Evolutionary conservation across 2,113 vertebrate species (phyloP), one percentile per base, ranked within the genome.

Genomic region (Elachura formosa): DNA sequence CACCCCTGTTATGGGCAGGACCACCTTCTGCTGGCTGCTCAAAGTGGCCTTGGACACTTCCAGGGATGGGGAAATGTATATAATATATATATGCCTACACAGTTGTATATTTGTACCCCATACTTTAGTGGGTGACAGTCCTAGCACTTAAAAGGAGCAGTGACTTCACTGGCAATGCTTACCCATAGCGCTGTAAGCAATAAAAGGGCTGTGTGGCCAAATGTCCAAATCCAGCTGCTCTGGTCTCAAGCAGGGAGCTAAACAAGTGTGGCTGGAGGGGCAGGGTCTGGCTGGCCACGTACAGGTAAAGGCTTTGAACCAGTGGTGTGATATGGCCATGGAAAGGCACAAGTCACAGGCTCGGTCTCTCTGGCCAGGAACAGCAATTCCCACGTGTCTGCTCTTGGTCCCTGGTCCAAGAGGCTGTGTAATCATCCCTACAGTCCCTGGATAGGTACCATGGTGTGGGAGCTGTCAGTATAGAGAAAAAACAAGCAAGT

Each of bases 311-410:
- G 29, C 33, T 36, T 1, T 19, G 41, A 48, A 34, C 40, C 59
- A 56, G 45, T 0, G 2, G 17, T 31, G 14, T 0, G 1, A 6
- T 8, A 6, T 2, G 22, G 45, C 45, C 36, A 6, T 7, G 11
- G 17, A 55, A 81, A 84, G 14, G 31, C 11, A 64, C 11, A 9
- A 22, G 63, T 6, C n/a, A 77, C 46, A 34, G 18, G 21, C 26
- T 71, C 41, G 7, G 14, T 28, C 11, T 34, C 17, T 63, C 43
- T 48, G 45, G 18, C 24, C 29, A 63, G 40, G 18, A 71, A 0
- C 24, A 84, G 29, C 56, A 33, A 34, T 55, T 92, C 24, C 48
- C 40, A 3, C 0, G 0, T 21, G 8, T 11, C 16, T 43, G 12
- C 38, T 78, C 19, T 17, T 51, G 36, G 9, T 5, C 33, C 9